These are phyloP conservation scores for Coelopa frigida DNA, from an alignment of 1,140 invertebrate genomes.

Conservation along the genomic window DNA sequence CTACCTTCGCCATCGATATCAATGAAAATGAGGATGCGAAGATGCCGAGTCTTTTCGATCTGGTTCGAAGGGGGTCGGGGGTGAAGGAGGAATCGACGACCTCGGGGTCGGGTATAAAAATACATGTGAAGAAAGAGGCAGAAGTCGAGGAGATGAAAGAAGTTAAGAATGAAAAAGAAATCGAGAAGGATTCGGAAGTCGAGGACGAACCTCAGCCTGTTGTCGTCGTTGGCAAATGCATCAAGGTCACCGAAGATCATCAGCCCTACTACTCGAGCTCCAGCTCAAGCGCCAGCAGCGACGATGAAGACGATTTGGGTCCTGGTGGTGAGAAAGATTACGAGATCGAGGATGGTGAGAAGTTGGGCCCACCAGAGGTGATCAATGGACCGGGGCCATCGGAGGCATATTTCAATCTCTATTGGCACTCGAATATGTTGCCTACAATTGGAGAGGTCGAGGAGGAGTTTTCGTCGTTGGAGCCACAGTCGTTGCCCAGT, in stretches of 20 bases:
- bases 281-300: constrained; percentile 32
- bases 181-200: constrained; percentile 20
- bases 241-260: constrained; percentile 29
- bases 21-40: constrained; percentile 26
- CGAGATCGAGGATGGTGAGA: constrained; percentile 40
- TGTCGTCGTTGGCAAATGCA: constrained; percentile 36
- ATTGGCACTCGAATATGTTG: constrained; percentile 46
- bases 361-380: constrained; percentile 40
- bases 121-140: too few relatives aligned
- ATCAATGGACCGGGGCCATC: constrained; percentile 40
- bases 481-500: constrained; percentile 35
- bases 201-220: constrained; percentile 31
- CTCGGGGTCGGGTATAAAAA: too few relatives aligned
- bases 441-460: constrained; percentile 62
- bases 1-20: constrained; percentile 7
- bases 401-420: constrained; percentile 42
- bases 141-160: too few relatives aligned
- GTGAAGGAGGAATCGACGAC: too few relatives aligned
- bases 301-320: constrained; percentile 31
- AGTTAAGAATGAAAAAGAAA: constrained; percentile 17
- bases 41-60: constrained; percentile 59
- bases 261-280: constrained; percentile 33
- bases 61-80: constrained; percentile 60
- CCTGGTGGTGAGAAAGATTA: constrained; percentile 29
- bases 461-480: constrained; percentile 48